Evolutionary conservation across 2,797 vertebrate species (phyloP), one percentile per base, ranked within the genome.

Genomic region (Syngnathus acus): DNA sequence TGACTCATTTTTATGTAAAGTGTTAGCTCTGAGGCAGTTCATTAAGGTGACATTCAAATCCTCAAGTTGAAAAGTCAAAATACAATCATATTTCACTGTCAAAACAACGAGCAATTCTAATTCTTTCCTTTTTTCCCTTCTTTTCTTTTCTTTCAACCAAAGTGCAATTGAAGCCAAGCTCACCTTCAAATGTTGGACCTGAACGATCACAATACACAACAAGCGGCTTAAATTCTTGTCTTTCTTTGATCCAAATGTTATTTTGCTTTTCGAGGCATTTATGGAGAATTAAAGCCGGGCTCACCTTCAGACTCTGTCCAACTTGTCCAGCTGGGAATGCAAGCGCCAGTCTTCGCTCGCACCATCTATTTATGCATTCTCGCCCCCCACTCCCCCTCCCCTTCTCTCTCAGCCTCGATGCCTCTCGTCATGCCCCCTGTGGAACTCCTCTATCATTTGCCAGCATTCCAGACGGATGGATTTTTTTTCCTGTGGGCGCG

Each of bases 391-490:
- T 66, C 64, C 55, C 66, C 66, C 59, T 60, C 60, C 65, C 60
- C 81, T 66, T 72, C 62, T 64, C 62, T 55, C 69, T 39, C 48
- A 66, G 54, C 38, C 67, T 37, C 62, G 68, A 37, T 61, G 66
- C 54, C 55, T 40, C 45, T 78, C 1, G 89, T 88, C 92, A 91
- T 90, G 90, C 90, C 91, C 84, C 87, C 89, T 90, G 89, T 91
- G 86, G 84, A 91, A 86, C 82, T 85, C 81, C 81, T 90, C 90
- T 89, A 88, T 92, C 89, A 75, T 74, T 68, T 84, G 78, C 74
- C 69, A 85, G 82, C 88, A 92, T 93, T 92, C 90, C 89, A 81
- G 70, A 86, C 75, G 78, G 87, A 84, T 78, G 78, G n/a, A n/a
- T n/a, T n/a, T n/a, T n/a, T n/a, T n/a, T n/a, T n/a, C n/a, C n/a